Evolutionary conservation across 2,888 invertebrate species (phyloP).

Genomic region (Helicoverpa assulta): DNA sequence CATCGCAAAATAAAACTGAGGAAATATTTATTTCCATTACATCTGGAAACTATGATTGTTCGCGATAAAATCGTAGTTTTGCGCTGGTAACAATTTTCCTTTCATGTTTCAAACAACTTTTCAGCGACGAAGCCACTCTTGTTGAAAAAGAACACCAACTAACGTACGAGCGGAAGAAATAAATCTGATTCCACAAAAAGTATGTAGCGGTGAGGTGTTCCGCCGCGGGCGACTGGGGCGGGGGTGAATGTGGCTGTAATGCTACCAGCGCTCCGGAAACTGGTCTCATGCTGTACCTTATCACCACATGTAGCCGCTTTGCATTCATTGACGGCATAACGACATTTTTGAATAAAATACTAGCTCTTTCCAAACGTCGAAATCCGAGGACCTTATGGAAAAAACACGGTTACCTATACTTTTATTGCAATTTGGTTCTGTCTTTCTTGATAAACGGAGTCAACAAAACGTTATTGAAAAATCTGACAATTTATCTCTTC

Average conservation of each 20-base stretch:
- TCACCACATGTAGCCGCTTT: slow-evolving; percentile 61
- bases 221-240: slow-evolving; percentile 38
- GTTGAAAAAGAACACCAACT: slow-evolving; percentile 63
- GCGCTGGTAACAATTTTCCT: slow-evolving; percentile 48
- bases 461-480: neutral
- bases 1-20: slow-evolving; percentile 56
- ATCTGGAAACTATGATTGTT: slow-evolving; percentile 53
- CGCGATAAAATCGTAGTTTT: slow-evolving; percentile 38
- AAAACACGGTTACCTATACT: neutral
- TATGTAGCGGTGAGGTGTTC: slow-evolving; percentile 64
- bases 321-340: slow-evolving; percentile 66
- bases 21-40: slow-evolving; percentile 64
- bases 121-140: slow-evolving; percentile 39
- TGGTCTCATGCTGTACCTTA: slow-evolving; percentile 59
- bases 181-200: slow-evolving; percentile 75
- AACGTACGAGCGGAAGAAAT: slow-evolving; percentile 73
- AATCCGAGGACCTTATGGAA: neutral
- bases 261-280: slow-evolving; percentile 66
- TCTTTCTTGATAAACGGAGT: neutral
- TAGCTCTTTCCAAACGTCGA: slow-evolving; percentile 1
- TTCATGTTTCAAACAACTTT: slow-evolving; percentile 59
- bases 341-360: slow-evolving; percentile 45
- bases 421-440: neutral
- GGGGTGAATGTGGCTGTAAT: slow-evolving; percentile 66
- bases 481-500: neutral